Evolutionary conservation across 2,888 invertebrate genomes (phyloP), one percentile per base, ranked within the genome.

Genomic region (Leptopilina myrica): DNA sequence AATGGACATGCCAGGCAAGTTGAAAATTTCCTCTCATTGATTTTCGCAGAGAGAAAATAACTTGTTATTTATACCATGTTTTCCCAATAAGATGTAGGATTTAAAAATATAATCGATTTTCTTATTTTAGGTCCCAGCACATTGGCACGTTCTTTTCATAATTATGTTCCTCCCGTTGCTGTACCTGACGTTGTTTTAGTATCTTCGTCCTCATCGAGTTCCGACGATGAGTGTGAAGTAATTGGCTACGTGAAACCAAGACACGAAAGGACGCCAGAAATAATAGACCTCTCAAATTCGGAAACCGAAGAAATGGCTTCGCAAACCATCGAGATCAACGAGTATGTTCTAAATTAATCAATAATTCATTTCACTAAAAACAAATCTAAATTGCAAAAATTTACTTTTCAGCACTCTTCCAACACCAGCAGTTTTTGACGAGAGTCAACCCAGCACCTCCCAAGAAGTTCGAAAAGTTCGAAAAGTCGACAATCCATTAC

Each of bases 211-310:
- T 87, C 87, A 6, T 87, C 93, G 1, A 92, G 92, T 84, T 93
- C 93, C 78, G 93, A 92, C 12, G 93, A 93, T 43, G 94, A 94
- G 82, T 94, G 94, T 43, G 93, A 94, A 89, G 93, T 95, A 76
- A 93, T 95, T 11, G 94, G 94, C 2, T 94, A 94, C 86, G 94
- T 95, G 49, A 95, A 95, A 88, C 95, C 95, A 59, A 94, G 94
- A 80, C 93, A 93, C 83, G 94, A 94, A 84, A 92, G 95, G 79
- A 95, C 95, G 64, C 95, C 95, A 0, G 94, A 94, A 88, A 93
- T 95, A 1, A 94, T 95, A 20, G 94, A 94, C 84, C 88, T 95
- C 79, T 89, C 93, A 12, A 93, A 93, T n/a, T 94, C 94, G 3
- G 94, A 93, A 83, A 93, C 92, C 84, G 92, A 92, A 11, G 91